A percentile compares a stretch with the other conserved stretches of the same genome.
phyloP scores from a whole-genome alignment of 2,888 invertebrate genomes.

The Pseudococcus viburni region DNA sequence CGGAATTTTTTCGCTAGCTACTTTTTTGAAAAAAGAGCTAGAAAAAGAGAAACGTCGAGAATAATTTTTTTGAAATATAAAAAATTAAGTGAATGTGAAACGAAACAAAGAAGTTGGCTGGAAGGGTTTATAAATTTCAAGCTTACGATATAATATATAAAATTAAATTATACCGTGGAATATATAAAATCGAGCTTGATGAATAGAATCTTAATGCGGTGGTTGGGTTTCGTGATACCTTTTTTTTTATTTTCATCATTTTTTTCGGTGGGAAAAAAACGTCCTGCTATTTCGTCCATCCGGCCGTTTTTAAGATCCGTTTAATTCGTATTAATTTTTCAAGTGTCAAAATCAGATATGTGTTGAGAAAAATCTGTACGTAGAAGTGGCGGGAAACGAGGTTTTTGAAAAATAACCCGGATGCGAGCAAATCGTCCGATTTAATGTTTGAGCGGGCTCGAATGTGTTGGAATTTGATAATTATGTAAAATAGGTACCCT shows the following conservation, averaged over 20 bases:
- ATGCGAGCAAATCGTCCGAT: too few relatives aligned
- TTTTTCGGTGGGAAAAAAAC: background rate
- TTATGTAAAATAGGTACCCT: too few relatives aligned
- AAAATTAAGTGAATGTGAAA: slow-evolving; percentile 48
- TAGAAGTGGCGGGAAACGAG: background rate
- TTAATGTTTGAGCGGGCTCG: too few relatives aligned
- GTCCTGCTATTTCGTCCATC: background rate
- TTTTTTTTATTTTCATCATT: background rate
- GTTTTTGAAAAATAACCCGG: too few relatives aligned
- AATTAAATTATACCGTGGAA: slow-evolving; percentile 2
- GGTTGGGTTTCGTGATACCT: background rate
- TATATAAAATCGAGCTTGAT: slow-evolving; percentile 32
- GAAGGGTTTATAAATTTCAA: slow-evolving; percentile 34
- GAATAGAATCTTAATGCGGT: slow-evolving; percentile 36
- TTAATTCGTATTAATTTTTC: slow-evolving; percentile 34
- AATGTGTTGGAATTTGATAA: too few relatives aligned
- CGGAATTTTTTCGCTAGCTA: background rate
- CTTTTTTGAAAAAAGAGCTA: background rate
- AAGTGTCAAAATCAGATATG: slow-evolving; percentile 32
- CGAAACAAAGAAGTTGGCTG: slow-evolving; percentile 27
- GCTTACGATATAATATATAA: slow-evolving; percentile 39
- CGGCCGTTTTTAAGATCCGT: background rate
- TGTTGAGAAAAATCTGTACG: background rate
- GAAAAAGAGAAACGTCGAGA: background rate
- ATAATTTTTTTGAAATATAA: slow-evolving; percentile 42